Conservation (phyloP, 1,140 invertebrate species). For the Gonatopus flavifemur region DNA sequence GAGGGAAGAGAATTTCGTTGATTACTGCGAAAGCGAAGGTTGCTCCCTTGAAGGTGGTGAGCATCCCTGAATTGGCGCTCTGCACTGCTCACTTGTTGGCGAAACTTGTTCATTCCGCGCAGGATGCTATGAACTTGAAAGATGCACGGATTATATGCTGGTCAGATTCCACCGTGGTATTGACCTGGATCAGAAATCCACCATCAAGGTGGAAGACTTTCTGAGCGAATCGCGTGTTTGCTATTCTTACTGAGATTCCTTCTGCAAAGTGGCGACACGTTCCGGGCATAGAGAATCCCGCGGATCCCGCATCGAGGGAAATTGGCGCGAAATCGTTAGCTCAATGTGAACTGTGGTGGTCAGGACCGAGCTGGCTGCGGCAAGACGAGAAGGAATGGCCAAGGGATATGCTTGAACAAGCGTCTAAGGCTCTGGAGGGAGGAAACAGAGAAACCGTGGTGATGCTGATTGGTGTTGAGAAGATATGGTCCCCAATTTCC, state of each 20-base stretch:
- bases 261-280: neutral
- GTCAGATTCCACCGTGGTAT: neutral
- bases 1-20: neutral
- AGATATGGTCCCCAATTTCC: no score
- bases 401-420: no score
- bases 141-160: neutral
- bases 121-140: neutral
- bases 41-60: neutral
- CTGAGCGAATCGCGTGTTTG: neutral
- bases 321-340: neutral
- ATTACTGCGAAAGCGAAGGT: neutral
- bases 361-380: neutral
- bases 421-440: no score
- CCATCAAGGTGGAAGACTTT: neutral
- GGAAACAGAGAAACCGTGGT: no score
- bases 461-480: no score
- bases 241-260: neutral
- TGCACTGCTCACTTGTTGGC: neutral
- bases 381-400: neutral
- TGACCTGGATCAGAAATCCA: neutral
- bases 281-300: neutral
- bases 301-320: neutral
- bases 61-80: neutral
- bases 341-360: neutral
- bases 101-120: neutral